These are phyloP conservation scores for Falcunculus frontatus DNA, from an alignment of 2,113 vertebrate species.

Conservation along the genomic window DNA sequence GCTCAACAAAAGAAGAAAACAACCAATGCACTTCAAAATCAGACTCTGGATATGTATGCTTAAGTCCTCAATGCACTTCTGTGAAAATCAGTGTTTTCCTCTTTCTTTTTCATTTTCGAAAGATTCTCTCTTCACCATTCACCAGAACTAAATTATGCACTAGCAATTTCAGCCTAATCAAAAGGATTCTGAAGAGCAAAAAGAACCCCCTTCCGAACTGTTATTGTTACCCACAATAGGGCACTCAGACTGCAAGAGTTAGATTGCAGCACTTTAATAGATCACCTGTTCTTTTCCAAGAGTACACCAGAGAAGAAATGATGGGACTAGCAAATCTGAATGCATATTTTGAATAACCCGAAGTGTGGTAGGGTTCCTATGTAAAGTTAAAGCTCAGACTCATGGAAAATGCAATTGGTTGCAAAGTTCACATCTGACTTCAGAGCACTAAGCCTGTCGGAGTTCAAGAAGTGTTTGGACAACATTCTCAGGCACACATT, in stretches of 20 bases:
- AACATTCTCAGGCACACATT: rapidly evolving
- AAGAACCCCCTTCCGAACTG: not conserved
- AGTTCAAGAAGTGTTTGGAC: not conserved
- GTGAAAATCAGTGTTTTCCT: conserved; percentile 24
- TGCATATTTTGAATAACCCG: not conserved
- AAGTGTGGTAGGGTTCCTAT: not conserved
- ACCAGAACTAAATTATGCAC: not conserved
- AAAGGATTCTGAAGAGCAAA: conserved; percentile 16
- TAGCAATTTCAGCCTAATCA: conserved; percentile 22
- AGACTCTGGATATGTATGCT: not conserved
- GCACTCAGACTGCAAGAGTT: not conserved
- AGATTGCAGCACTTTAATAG: not conserved
- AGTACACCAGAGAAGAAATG: not conserved
- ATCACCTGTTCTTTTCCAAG: not conserved
- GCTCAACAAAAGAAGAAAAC: not conserved
- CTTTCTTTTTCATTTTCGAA: not conserved
- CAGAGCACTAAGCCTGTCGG: not conserved
- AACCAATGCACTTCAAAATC: not conserved
- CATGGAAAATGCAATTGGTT: not conserved
- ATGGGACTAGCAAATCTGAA: not conserved
- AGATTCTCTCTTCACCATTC: not conserved
- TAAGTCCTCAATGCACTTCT: not conserved
- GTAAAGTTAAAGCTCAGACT: not conserved
- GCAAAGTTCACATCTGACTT: not conserved
- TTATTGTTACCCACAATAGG: conserved; percentile 20